Base-by-base conservation (phyloP, 2,888 invertebrate genomes). In the Nomada ruficornis region DNA sequence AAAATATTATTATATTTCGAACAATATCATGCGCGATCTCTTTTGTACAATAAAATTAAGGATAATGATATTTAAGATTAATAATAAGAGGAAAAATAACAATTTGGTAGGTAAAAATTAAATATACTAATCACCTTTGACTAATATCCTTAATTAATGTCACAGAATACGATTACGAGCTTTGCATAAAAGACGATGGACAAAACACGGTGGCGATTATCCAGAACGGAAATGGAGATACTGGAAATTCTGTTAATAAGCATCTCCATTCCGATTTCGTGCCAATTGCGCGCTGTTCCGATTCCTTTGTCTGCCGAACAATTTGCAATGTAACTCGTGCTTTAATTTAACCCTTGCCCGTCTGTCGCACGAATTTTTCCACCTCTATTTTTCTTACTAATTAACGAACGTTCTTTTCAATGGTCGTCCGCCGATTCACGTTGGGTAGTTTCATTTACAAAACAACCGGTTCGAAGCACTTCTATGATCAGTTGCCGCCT, bases 331-430 rank as follows among this genome's bases (percentile, higher is more conserved):
- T 59, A 55, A 69, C 64, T n/a, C 59, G 44, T 7, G 59, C 4
- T 65, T 60, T 65, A 70, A 76, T 74, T 74, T 55, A 74, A 57
- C 62, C 50, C 64, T 59, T 75, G 52, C 63, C 10, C 15, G 69
- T 29, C 29, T 29, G 26, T 20, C 57, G 29, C n/a, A 52, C 54
- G 23, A 42, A 50, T 65, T 64, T 79, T 69, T 15, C 18, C 55
- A n/a, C n/a, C 18, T 70, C 50, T 36, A 60, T 76, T 70, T 71
- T 72, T 42, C 23, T 55, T 63, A 67, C 42, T 78, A 67, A 80
- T 72, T 80, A 78, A 80, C 79, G 71, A 72, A 23, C 55, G 23
- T 42, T 50, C 55, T 67, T 77, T 79, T 79, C 59, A 63, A 63
- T 57, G n/a, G n/a, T n/a, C 47, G 26, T 10, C 9, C 44, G 20